These are phyloP conservation scores for Megamerina dolium DNA, from an alignment of 2,888 invertebrate genomes.

Conservation along the genomic window DNA sequence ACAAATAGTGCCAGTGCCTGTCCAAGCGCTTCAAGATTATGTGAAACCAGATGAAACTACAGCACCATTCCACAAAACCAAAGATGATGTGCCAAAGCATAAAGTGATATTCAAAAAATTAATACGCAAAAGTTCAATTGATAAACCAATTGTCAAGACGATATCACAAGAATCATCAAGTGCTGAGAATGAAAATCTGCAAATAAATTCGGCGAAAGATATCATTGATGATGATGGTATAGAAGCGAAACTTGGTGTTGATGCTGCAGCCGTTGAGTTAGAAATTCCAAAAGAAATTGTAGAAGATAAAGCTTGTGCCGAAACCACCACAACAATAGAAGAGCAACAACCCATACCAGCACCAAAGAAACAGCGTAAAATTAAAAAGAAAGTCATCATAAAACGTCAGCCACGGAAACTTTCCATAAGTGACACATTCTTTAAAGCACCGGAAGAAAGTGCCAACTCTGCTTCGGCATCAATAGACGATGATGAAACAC, in stretches of 20 bases:
- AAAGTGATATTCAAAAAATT: constrained; percentile 31
- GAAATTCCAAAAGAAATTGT: neutral
- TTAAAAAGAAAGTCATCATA: constrained; percentile 47
- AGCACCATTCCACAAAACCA: constrained; percentile 16
- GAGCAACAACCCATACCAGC: constrained; percentile 5
- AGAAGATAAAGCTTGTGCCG: neutral
- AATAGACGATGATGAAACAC: constrained; percentile 38
- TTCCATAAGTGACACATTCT: constrained; percentile 39
- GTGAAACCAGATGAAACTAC: constrained; percentile 20
- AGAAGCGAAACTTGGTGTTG: constrained; percentile 1
- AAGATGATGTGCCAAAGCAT: constrained; percentile 30
- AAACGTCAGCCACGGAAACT: constrained; percentile 43
- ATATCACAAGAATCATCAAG: no score
- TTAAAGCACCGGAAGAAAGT: constrained; percentile 25
- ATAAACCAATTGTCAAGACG: constrained; percentile 15
- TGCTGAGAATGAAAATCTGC: neutral
- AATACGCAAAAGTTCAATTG: constrained; percentile 31
- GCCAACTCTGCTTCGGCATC: constrained; percentile 11
- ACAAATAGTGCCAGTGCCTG: constrained; percentile 35
- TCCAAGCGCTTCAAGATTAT: constrained; percentile 33
- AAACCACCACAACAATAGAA: neutral
- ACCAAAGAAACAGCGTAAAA: constrained; percentile 35
- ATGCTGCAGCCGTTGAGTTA: constrained; percentile 1
- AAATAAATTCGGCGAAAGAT: neutral
- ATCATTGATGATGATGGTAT: neutral